Evolutionary conservation across 1,140 invertebrate genomes (phyloP), one percentile per base, ranked within the genome.

Genomic region (Zaprionus lachaisei): DNA sequence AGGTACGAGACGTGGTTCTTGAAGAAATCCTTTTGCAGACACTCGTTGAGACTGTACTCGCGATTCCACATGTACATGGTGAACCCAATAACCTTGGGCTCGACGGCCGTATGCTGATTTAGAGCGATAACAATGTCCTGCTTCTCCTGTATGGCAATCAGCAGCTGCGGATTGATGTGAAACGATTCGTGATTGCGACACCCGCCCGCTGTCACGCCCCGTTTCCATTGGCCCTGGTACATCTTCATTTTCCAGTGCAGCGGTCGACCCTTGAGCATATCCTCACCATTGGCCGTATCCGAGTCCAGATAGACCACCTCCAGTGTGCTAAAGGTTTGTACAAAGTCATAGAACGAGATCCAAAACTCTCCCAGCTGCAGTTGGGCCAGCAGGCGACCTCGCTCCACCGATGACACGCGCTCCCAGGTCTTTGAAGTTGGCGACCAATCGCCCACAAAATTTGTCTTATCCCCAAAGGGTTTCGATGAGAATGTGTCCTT

Each of bases 21-120:
- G 87, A 98, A 98, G 89, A 97, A 98, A 15, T 95, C 93, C 91
- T 97, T 97, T 72, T 96, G 95, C 51, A 95, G 93, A 22, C 93
- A 94, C 78, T 95, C 94, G 5, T 86, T 93, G 7, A 94, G 72
- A 55, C 84, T 89, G n/a, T 92, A 91, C 26, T 94, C 93, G 4
- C 80, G 76, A 69, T 92, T 93, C 80, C 97, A 93, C 51, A 95
- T 96, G 91, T 98, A 98, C 15, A 97, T 95, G 47, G 97, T 97
- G 91, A 98, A 98, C n/a, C 97, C 98, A 78, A 98, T 97, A 0
- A 98, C 97, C 94, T 98, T 98, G 6, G 97, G 97, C 91, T 98
- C 97, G 94, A 98, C 96, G 54, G 98, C 97, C 34, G 96, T 97
- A 91, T 98, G 97, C 85, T 98, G 98, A 93, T 97, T 97, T 7